These are phyloP conservation scores for Protodeltote pygarga DNA, from an alignment of 2,888 invertebrate species.

Conservation along the genomic window DNA sequence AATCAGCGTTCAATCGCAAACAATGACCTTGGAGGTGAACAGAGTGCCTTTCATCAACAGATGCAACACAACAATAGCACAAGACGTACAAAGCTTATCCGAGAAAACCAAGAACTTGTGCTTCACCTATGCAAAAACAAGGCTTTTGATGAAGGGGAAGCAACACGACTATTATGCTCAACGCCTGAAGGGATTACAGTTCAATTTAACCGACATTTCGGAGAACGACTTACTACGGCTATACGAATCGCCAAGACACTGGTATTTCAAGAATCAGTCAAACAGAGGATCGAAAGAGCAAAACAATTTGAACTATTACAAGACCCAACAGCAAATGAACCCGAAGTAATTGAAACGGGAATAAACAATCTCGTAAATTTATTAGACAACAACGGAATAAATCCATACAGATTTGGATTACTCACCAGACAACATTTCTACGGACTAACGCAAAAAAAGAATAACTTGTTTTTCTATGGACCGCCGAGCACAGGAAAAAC, in stretches of 20 bases:
- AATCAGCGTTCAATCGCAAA: background rate
- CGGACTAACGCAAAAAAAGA: background rate
- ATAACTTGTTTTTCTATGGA: slow-evolving; percentile 4
- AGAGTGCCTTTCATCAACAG: background rate
- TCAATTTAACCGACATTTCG: slow-evolving; percentile 6
- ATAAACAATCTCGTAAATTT: background rate
- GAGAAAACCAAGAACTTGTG: slow-evolving; percentile 9
- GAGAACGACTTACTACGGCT: slow-evolving; percentile 6
- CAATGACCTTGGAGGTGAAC: background rate
- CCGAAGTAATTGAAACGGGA: background rate
- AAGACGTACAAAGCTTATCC: background rate
- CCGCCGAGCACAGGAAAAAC: slow-evolving; percentile 23
- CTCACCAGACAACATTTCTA: background rate
- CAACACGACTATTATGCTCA: slow-evolving; percentile 9
- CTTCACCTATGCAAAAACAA: slow-evolving; percentile 12
- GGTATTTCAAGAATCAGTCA: slow-evolving; percentile 2
- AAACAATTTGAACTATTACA: too few species aligned
- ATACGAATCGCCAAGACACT: slow-evolving; percentile 2
- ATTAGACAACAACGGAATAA: background rate
- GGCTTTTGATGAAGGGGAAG: slow-evolving; percentile 17
- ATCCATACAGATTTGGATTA: background rate
- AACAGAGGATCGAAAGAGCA: background rate
- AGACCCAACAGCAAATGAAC: too few species aligned
- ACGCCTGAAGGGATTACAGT: slow-evolving; percentile 9
- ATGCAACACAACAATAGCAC: background rate